Evolutionary conservation across 2,113 vertebrate genomes (phyloP).

Genomic region (Desmodus rotundus): DNA sequence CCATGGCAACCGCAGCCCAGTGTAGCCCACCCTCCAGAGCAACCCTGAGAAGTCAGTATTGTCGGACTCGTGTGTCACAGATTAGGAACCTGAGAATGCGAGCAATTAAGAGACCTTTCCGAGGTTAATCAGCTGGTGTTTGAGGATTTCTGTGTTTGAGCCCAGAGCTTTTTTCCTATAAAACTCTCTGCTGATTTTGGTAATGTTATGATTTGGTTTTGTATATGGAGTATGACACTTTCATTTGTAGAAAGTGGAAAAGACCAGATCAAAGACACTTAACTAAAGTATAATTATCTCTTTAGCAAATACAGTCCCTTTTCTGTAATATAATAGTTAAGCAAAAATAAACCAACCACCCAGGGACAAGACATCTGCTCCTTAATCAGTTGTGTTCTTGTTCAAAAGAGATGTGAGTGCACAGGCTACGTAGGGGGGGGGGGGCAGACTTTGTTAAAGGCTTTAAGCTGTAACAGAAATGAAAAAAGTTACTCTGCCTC

Average conservation of each 20-base stretch:
- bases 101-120: background rate
- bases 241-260: conserved; percentile 25
- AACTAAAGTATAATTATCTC: conserved; percentile 9
- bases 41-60: background rate
- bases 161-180: background rate
- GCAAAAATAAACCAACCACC: conserved; percentile 60
- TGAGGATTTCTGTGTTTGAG: background rate
- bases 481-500: background rate
- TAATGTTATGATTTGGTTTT: background rate
- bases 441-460: background rate
- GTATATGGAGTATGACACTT: background rate
- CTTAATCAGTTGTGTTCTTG: conserved; percentile 50
- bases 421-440: background rate
- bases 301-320: conserved; percentile 38
- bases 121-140: background rate
- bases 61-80: background rate
- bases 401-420: conserved; percentile 32
- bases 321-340: conserved; percentile 36
- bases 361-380: conserved; percentile 53
- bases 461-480: background rate
- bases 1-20: background rate
- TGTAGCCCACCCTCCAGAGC: background rate
- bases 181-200: background rate
- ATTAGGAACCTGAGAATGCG: background rate
- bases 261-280: conserved; percentile 25